Percentiles rank a stretch among this genome's conserved stretches.
Conservation (phyloP, 30 jellyfish, hydroid and myxozoan species). For the Aurelia aurita region DNA sequence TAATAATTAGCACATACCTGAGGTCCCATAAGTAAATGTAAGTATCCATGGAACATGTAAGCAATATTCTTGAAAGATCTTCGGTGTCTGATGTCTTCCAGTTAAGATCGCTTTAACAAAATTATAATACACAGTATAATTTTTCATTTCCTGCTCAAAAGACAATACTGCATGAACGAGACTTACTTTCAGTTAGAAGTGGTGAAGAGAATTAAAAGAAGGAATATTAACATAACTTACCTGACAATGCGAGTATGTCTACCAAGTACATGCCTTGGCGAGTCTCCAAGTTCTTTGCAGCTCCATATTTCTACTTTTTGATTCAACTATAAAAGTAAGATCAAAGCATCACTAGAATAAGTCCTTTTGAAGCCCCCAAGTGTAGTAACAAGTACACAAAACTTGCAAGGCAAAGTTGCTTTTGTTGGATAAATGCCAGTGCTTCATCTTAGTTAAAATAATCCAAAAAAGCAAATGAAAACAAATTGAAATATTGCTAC, state of each 20-base stretch:
- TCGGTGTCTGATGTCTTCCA: constrained; percentile 79
- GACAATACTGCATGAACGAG: background rate
- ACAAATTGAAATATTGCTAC: background rate
- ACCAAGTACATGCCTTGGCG: constrained; percentile 74
- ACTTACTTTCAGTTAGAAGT: too few relatives aligned
- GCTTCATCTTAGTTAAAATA: background rate
- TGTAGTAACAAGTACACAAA: too few relatives aligned
- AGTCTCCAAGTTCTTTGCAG: constrained; percentile 58
- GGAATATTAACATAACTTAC: background rate
- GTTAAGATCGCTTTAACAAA: constrained; percentile 77
- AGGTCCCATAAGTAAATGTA: constrained; percentile 94
- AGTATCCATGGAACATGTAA: constrained; percentile 98
- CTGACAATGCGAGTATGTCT: constrained; percentile 97
- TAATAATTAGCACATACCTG: constrained; percentile 54
- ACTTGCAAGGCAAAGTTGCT: too few relatives aligned
- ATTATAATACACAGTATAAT: background rate
- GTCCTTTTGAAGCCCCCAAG: too few relatives aligned
- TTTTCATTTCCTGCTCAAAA: background rate
- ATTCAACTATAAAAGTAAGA: constrained; percentile 59
- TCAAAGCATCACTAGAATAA: too few relatives aligned
- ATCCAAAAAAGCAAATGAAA: background rate
- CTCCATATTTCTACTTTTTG: constrained; percentile 95
- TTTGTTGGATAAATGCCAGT: too few relatives aligned
- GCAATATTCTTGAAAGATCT: constrained; percentile 54
- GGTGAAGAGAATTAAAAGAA: too few relatives aligned